Conservation (phyloP, 2,888 invertebrate genomes). For the Gymnoscelis rufifasciata region DNA sequence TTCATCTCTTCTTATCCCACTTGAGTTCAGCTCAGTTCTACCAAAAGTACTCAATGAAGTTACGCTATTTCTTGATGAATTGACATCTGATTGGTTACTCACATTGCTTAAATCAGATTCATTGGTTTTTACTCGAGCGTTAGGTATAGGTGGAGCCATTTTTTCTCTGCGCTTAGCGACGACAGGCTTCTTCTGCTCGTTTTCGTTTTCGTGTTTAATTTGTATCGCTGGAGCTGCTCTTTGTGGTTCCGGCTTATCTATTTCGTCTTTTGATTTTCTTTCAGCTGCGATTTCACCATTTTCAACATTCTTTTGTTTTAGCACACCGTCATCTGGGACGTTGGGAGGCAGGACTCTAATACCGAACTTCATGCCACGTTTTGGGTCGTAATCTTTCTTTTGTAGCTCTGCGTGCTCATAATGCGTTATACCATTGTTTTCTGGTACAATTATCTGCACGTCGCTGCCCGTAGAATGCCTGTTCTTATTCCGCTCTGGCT, state of each 20-base stretch:
- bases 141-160: slow-evolving; percentile 71
- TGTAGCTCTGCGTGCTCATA: slow-evolving; percentile 74
- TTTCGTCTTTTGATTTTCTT: slow-evolving; percentile 59
- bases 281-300: slow-evolving; percentile 59
- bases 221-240: slow-evolving; percentile 53
- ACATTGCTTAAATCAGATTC: slow-evolving; percentile 57
- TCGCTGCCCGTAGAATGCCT: slow-evolving; percentile 62
- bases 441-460: slow-evolving; percentile 64
- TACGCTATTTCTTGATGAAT: slow-evolving; percentile 57
- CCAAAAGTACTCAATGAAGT: slow-evolving; percentile 50
- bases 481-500: slow-evolving; percentile 62
- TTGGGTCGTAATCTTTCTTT: slow-evolving; percentile 77
- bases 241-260: slow-evolving; percentile 63
- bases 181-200: slow-evolving; percentile 67
- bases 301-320: slow-evolving; percentile 67
- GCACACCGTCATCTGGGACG: slow-evolving; percentile 72
- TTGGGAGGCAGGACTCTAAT: slow-evolving; percentile 82
- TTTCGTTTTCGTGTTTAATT: slow-evolving; percentile 75
- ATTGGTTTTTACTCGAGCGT: slow-evolving; percentile 61
- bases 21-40: slow-evolving; percentile 74
- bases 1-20: slow-evolving; percentile 79
- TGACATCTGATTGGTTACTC: slow-evolving; percentile 39
- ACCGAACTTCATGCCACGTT: slow-evolving; percentile 83
- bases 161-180: slow-evolving; percentile 76
- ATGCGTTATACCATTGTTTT: slow-evolving; percentile 60